Conservation (phyloP, 1,140 invertebrate genomes). For the Bombus confusus region DNA sequence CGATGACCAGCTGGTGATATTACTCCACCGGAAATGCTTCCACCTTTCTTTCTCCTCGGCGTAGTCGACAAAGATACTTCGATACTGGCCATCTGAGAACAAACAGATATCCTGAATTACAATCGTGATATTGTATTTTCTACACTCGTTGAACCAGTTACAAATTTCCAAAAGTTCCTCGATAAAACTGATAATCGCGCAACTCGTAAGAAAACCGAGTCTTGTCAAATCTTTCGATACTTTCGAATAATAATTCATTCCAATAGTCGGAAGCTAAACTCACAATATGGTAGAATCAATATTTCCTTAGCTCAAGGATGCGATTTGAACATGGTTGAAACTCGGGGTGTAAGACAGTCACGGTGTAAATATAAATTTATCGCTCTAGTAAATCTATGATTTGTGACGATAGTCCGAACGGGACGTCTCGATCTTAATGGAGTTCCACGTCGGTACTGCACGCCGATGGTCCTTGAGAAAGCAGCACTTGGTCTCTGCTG, state of each 20-base stretch:
- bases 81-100: constrained; percentile 90
- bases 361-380: constrained; percentile 64
- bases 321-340: neutral
- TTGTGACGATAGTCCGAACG: constrained; percentile 48
- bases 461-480: constrained; percentile 56
- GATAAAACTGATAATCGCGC: no score
- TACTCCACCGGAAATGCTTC: constrained; percentile 83
- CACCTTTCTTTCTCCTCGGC: constrained; percentile 84
- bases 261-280: no score
- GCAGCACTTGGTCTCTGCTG: constrained; percentile 19
- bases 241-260: no score
- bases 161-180: no score
- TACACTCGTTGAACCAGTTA: no score
- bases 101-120: no score
- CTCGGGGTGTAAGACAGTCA: neutral
- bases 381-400: constrained; percentile 64
- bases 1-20: constrained; percentile 79
- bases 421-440: constrained; percentile 57
- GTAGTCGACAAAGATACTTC: constrained; percentile 90
- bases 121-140: no score
- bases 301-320: no score
- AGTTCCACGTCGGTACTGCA: constrained; percentile 51
- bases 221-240: no score
- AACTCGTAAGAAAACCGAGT: no score
- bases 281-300: no score